These are phyloP conservation scores for Papilio helenus DNA, from an alignment of 1,140 invertebrate genomes.

Conservation along the genomic window DNA sequence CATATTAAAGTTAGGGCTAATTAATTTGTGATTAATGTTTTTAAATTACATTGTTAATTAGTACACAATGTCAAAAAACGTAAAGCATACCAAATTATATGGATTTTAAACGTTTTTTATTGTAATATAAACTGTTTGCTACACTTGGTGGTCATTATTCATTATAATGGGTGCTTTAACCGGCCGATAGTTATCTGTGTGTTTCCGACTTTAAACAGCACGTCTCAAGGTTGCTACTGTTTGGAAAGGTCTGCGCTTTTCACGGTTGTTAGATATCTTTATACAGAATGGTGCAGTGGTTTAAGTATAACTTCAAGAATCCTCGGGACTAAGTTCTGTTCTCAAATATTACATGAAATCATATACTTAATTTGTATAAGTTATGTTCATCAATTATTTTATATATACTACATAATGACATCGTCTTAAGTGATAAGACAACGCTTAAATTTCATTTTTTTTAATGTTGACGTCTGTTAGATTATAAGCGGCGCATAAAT, in stretches of 20 bases:
- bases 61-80: background rate
- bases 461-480: too few relatives aligned
- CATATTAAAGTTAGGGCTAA: background rate
- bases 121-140: conserved; percentile 19
- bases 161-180: background rate
- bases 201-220: conserved; percentile 10
- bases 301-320: background rate
- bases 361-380: background rate
- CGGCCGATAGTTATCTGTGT: conserved; percentile 10
- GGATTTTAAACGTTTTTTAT: conserved; percentile 22
- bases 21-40: background rate
- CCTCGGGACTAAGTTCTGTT: background rate
- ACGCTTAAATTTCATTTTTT: background rate
- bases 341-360: background rate
- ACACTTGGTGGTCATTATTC: conserved; percentile 11
- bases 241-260: conserved; percentile 15
- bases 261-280: conserved; percentile 16
- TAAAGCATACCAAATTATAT: background rate
- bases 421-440: too few relatives aligned
- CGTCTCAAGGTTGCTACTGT: conserved; percentile 17
- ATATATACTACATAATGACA: too few relatives aligned
- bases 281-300: background rate
- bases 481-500: background rate
- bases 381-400: too few relatives aligned
- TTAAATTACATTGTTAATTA: background rate